phyloP scores from a whole-genome alignment of 2,797 vertebrate species.

The Galaxias olidus region DNA sequence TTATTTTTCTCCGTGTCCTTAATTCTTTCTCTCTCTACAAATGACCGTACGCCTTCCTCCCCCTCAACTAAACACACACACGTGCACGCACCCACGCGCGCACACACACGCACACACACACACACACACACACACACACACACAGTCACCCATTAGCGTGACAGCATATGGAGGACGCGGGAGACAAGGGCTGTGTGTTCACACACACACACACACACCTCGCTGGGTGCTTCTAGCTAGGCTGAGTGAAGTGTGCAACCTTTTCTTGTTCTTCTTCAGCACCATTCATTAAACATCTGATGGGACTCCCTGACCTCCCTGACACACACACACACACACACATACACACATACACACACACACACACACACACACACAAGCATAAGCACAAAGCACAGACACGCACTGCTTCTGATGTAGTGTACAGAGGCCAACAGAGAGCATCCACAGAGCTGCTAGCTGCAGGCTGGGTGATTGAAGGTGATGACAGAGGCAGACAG shows the following conservation, averaged over 20 bases:
- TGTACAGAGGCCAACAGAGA: too few species aligned
- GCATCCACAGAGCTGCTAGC: too few species aligned
- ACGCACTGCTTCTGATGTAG: too few species aligned
- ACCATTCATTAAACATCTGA: conserved; percentile 56
- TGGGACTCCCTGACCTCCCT: conserved; percentile 31
- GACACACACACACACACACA: conserved; percentile 14
- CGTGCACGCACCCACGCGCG: too few species aligned
- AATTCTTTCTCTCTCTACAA: too few species aligned
- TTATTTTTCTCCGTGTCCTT: too few species aligned
- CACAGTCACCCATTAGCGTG: neutral
- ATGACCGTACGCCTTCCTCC: conserved; percentile 7
- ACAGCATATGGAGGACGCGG: neutral
- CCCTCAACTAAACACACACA: too few species aligned
- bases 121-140: conserved; percentile 16
- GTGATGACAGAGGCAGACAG: too few species aligned
- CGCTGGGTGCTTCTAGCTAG: conserved; percentile 13
- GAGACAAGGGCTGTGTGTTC: too few species aligned
- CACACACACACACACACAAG: neutral
- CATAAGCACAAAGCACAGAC: neutral
- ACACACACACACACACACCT: neutral
- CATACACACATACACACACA: neutral
- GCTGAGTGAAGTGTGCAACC: conserved; percentile 40
- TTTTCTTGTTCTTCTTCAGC: conserved; percentile 41
- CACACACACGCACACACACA: too few species aligned
- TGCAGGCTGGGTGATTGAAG: too few species aligned